Evolutionary conservation across 23 tunicate genomes (phyloP), one percentile per base, ranked within the genome.

Genomic region (Botrylloides violaceus): DNA sequence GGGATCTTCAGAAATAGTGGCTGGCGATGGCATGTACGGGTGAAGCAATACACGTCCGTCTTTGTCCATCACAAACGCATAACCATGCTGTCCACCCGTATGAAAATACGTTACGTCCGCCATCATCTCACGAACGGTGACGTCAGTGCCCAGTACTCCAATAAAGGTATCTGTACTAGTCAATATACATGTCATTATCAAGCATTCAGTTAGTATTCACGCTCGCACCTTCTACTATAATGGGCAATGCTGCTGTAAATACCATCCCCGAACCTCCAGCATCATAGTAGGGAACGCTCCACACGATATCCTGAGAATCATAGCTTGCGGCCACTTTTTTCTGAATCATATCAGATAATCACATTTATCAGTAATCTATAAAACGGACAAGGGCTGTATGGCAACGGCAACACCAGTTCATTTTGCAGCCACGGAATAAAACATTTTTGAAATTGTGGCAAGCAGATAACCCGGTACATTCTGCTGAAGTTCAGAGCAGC

Each of bases 231-330:
- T 77, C 53, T 30, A 71, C 7, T 3, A 77, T 39, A 58, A 90
- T 78, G 2, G 92, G 65, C 12, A 85, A 65, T 29, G 97, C 84
- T 32, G 90, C 89, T 20, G 97, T 83, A 21, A 78, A 30, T 2
- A 90, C 85, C 90, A 90, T 83, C 50, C 97, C 97, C 34, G 78
- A 2, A 3, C 92, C 97, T 19, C 78, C 75, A 18, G 79, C 85
- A 38, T 90, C 97, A 63, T 34, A 83, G 50, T 90, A 90, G 2
- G 97, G 97, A 12, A 90, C 97, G 61, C 85, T 78, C 97, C 97
- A 90, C 60, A 79, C 76, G 9, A 83, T 76, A 32, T 56, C 77
- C 1, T 1, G 5, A 15, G 61, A 59, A n/a, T 58, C 43, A 15
- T 38, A n/a, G n/a, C n/a, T n/a, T n/a, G n/a, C n/a, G n/a, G n/a